Percentiles rank a stretch among this genome's conserved stretches.
These are phyloP conservation scores for Volucella bombylans DNA, from an alignment of 2,888 invertebrate genomes.

Conservation along the genomic window DNA sequence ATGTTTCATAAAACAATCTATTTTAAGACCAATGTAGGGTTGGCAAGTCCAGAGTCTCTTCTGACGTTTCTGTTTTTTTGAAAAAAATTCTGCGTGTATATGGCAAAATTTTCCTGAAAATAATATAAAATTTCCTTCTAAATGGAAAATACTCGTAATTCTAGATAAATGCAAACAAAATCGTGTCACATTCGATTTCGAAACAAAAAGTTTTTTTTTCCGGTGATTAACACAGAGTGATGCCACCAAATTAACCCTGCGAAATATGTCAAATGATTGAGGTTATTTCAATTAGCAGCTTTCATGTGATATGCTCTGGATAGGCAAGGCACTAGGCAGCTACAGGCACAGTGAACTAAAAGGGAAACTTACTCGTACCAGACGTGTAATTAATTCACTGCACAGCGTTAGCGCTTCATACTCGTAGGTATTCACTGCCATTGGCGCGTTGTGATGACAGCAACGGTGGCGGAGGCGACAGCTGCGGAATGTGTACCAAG, in stretches of 20 bases:
- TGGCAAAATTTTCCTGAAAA: too few relatives aligned
- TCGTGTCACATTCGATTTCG: conserved; percentile 22
- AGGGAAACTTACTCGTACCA: conserved; percentile 48
- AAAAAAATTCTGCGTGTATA: too few relatives aligned
- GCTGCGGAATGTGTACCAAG: not conserved
- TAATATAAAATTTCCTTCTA: too few relatives aligned
- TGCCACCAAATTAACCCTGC: conserved; percentile 50
- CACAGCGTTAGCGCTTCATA: conserved; percentile 37
- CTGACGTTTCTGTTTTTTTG: too few relatives aligned
- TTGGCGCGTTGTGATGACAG: not conserved
- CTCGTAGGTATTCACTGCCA: conserved; percentile 30
- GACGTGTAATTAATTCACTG: conserved; percentile 62
- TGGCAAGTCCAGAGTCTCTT: too few relatives aligned
- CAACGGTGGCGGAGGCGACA: not conserved
- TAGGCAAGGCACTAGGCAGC: conserved; percentile 25
- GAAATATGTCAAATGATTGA: conserved; percentile 51
- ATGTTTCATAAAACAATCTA: too few relatives aligned
- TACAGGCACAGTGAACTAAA: conserved; percentile 36
- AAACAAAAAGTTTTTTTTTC: conserved; percentile 32
- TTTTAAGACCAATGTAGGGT: too few relatives aligned
- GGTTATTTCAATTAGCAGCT: conserved; percentile 60
- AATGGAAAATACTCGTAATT: not conserved
- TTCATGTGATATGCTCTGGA: conserved; percentile 34
- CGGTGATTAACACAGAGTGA: conserved; percentile 35
- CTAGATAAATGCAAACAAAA: not conserved